Evolutionary conservation across 2,888 invertebrate species (phyloP), one percentile per base, ranked within the genome.

Genomic region (Crioceris asparagi): DNA sequence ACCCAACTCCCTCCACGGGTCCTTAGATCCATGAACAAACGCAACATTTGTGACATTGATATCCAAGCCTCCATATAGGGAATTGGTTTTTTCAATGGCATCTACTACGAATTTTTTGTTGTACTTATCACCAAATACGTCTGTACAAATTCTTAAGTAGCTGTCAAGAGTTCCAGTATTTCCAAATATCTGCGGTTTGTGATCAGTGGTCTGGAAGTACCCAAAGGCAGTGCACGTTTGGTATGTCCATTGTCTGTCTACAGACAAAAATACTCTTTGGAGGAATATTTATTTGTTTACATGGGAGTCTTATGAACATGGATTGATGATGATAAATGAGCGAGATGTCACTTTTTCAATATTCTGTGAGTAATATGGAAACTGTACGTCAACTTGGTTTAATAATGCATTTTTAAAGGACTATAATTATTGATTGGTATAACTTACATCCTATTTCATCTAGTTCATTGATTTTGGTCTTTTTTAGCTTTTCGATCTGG

Each of bases 221-320:
- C 93, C 94, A 60, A 93, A 94, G 62, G 96, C 94, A 1, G 85
- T 87, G 59, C 96, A 96, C 0, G 92, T 93, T 66, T 94, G 93
- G 61, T 91, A 94, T 40, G 75, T 79, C 93, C 93, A 94, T 54
- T 87, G 86, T 0, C 92, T 79, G 47, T 70, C 80, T 79, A 52
- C 35, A 41, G n/a, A 6, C 8, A 17, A n/a, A n/a, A n/a, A n/a
- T n/a, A n/a, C n/a, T n/a, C n/a, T n/a, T n/a, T n/a, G n/a, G n/a
- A n/a, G n/a, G n/a, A n/a, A n/a, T n/a, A n/a, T n/a, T n/a, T n/a
- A n/a, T n/a, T n/a, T n/a, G n/a, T n/a, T n/a, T n/a, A n/a, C n/a
- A n/a, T n/a, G n/a, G n/a, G n/a, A n/a, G n/a, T n/a, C n/a, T n/a
- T n/a, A n/a, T n/a, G n/a, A n/a, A n/a, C n/a, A n/a, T n/a, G n/a